Evolutionary conservation across 1,140 invertebrate genomes (phyloP).

Genomic region (Bombus superbus): DNA sequence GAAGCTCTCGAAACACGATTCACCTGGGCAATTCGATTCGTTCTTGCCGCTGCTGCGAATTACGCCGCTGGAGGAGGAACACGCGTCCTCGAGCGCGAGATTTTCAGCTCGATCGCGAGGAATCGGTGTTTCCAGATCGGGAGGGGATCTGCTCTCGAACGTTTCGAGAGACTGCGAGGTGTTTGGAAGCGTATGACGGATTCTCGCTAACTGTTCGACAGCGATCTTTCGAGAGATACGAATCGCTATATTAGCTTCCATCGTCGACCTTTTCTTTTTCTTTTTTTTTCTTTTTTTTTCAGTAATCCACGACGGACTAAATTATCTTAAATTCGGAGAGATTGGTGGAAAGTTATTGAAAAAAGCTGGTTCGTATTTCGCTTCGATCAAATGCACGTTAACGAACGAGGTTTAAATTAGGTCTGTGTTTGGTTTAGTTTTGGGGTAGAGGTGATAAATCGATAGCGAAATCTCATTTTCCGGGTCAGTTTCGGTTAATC

Average conservation of each 20-base stretch:
- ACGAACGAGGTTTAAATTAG: neutral
- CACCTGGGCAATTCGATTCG: neutral
- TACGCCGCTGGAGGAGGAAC: neutral
- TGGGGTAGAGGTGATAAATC: neutral
- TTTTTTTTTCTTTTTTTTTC: no score
- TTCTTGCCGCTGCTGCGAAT: neutral
- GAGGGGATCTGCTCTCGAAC: neutral
- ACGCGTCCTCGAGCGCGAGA: neutral
- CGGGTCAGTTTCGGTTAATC: conserved; percentile 3
- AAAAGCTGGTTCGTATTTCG: neutral
- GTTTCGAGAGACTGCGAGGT: neutral
- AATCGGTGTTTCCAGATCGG: neutral
- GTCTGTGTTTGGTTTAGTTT: neutral
- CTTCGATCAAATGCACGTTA: neutral
- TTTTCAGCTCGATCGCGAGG: neutral
- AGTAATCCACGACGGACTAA: neutral
- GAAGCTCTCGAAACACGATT: neutral
- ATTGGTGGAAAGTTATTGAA: neutral
- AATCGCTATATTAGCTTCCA: no score
- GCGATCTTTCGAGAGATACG: neutral
- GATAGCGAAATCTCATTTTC: conserved; percentile 14
- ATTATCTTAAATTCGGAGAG: neutral
- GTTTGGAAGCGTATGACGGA: neutral
- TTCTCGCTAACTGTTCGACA: neutral
- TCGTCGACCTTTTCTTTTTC: no score